Base-by-base conservation (phyloP, 2,113 vertebrate genomes). In the Antigone vipio region DNA sequence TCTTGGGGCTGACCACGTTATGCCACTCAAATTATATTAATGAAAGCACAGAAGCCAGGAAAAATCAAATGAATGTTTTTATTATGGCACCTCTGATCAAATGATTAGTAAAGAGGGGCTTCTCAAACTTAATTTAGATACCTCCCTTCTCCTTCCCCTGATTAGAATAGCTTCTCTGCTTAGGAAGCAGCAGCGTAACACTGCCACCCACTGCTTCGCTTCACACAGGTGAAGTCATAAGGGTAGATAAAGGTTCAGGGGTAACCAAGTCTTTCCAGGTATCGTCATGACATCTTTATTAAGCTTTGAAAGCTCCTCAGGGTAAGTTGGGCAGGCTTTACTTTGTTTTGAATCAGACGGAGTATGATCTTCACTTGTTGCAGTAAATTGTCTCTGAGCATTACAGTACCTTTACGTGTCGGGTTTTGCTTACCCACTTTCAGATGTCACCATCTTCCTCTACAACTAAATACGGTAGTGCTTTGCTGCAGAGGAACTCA, bases 141-240 rank as follows among this genome's bases (percentile, higher is more conserved):
- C 47, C 52, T 77, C 35, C 16, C 6, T 56, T 92, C 72, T 63
- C 38, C 19, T 89, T 69, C 38, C 9, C 17, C 5, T 74, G 30
- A 42, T 64, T 58, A 53, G 29, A 68, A 75, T 9, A 60, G 12
- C 16, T 85, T 71, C 52, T 53, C 55, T 85, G 26, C 49, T 79
- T 59, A 44, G 67, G 91, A 94, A 97, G 73, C 35, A 74, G 68
- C 69, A 93, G 95, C 0, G 32, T 92, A 96, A 97, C 69, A 96
- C 89, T 94, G 96, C 94, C 94, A 97, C 92, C 95, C 96, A 68
- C 97, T 95, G 96, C 96, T 52, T 29, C 7, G 0, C 75, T 94
- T 72, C 50, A 67, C 74, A 38, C 38, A 92, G 81, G 87, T 89
- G 34, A 87, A 86, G 24, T 17, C 69, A 52, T 26, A 35, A 94